Percentiles rank a stretch among this genome's conserved stretches.
Evolutionary conservation across 2,113 vertebrate genomes (phyloP).

Genomic region (Xerus inauris): DNA sequence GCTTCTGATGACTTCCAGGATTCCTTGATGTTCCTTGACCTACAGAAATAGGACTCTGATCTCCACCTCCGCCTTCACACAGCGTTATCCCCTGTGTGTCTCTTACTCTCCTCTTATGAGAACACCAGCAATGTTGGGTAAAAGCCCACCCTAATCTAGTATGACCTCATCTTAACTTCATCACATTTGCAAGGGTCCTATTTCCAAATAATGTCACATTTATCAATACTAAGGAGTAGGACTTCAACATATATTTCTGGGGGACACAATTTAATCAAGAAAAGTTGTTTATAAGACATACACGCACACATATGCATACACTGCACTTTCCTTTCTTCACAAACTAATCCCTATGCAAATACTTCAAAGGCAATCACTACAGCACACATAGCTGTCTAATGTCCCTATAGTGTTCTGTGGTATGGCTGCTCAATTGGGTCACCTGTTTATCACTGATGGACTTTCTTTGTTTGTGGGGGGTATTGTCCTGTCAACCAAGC

Average conservation of each 20-base stretch:
- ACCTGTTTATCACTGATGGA: neutral
- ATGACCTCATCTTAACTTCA: neutral
- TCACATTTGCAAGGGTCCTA: neutral
- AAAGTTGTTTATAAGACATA: neutral
- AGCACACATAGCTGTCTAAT: neutral
- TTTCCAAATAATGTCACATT: neutral
- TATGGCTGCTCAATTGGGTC: neutral
- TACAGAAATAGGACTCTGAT: neutral
- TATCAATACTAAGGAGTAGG: neutral
- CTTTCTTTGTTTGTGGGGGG: neutral
- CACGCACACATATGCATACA: accelerated
- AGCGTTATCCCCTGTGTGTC: neutral
- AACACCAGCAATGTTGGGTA: neutral
- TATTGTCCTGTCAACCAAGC: neutral
- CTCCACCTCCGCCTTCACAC: neutral
- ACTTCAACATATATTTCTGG: neutral
- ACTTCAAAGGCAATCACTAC: neutral
- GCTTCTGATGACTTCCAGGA: neutral
- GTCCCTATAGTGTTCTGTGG: neutral
- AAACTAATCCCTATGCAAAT: neutral
- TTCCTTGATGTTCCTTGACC: neutral
- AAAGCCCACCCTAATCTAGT: neutral
- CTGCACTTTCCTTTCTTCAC: neutral
- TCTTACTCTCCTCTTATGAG: neutral
- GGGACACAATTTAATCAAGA: neutral